Conservation (phyloP, 2,113 vertebrate genomes). For the Gorsachius goisagi region DNA sequence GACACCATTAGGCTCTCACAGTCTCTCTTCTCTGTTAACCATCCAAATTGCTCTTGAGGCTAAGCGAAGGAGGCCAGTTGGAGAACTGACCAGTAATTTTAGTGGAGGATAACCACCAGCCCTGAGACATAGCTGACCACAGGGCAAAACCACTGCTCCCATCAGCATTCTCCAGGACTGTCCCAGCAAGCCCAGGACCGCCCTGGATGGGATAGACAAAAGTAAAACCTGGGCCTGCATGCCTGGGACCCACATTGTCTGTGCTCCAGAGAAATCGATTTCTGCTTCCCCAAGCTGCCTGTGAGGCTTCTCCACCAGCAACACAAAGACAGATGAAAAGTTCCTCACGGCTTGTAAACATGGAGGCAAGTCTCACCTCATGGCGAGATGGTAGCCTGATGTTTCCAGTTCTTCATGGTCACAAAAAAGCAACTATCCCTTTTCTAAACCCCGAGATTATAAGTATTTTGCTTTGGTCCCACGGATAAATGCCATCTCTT, state of each 20-base stretch:
- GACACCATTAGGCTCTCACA: not conserved
- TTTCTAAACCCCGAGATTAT: not conserved
- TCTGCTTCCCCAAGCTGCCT: not conserved
- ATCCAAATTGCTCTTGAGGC: not conserved
- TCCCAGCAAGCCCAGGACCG: not conserved
- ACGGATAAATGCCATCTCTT: not conserved
- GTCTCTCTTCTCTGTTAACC: not conserved
- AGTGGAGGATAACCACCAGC: not conserved
- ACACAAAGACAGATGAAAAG: not conserved
- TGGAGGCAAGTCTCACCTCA: not conserved
- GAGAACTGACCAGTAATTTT: not conserved
- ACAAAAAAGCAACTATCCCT: not conserved
- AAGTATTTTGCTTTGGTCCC: not conserved
- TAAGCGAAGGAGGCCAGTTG: not conserved
- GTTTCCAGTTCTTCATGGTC: not conserved
- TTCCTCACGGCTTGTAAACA: not conserved
- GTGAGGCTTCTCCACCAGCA: not conserved
- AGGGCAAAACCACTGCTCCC: not conserved
- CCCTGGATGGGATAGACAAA: not conserved
- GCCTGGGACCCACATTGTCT: not conserved
- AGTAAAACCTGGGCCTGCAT: not conserved
- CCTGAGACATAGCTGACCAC: not conserved
- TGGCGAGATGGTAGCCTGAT: not conserved
- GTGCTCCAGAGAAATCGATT: accelerated
- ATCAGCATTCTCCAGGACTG: not conserved